phyloP scores from a whole-genome alignment of 2,113 vertebrate genomes.

The Microcebus murinus region DNA sequence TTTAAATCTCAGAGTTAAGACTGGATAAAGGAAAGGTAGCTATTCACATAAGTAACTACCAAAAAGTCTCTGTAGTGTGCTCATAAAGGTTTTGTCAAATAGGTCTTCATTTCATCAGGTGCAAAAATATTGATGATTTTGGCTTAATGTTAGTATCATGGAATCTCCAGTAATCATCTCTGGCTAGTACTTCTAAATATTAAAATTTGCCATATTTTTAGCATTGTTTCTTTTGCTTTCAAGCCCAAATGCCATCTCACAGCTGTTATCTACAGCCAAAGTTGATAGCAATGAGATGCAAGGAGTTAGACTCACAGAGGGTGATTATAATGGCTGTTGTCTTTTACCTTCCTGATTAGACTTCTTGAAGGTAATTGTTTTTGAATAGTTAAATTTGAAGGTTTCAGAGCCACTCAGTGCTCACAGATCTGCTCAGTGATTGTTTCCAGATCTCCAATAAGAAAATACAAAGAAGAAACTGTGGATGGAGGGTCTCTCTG shows the following conservation, averaged over 20 bases:
- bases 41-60: background rate
- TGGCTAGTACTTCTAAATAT: background rate
- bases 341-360: conserved; percentile 49
- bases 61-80: background rate
- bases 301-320: background rate
- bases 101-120: conserved; percentile 33
- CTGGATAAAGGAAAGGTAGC: conserved; percentile 7
- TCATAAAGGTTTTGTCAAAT: background rate
- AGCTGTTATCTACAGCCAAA: background rate
- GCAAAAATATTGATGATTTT: background rate
- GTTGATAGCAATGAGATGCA: background rate
- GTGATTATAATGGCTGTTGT: background rate
- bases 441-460: conserved; percentile 63
- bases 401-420: background rate
- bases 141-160: background rate
- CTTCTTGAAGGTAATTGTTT: conserved; percentile 49
- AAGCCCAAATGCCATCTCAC: background rate
- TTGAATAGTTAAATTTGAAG: conserved; percentile 37
- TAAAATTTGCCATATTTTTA: conserved; percentile 6
- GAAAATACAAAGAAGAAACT: conserved; percentile 61
- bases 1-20: conserved; percentile 45
- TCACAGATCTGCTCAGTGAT: conserved; percentile 13
- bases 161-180: background rate
- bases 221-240: conserved; percentile 8
- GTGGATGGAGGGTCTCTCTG: background rate